A percentile compares a stretch with the other conserved stretches of the same genome.
phyloP scores from a whole-genome alignment of 1,140 invertebrate species.

The Macrosteles quadrilineatus region DNA sequence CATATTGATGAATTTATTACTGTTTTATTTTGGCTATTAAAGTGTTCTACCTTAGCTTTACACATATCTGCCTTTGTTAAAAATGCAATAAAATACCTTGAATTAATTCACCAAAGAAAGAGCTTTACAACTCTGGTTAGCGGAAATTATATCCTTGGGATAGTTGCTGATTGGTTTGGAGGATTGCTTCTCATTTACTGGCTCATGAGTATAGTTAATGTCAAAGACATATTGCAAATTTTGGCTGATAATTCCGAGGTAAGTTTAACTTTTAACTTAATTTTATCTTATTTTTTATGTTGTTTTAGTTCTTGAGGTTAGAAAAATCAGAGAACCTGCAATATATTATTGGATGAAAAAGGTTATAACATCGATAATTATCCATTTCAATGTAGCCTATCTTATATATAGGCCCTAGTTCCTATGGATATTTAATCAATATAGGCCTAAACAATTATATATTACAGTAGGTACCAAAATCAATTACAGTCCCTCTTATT shows the following conservation, averaged over 20 bases:
- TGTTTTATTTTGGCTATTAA: neutral
- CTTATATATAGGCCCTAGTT: neutral
- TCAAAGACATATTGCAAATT: neutral
- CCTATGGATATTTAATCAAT: neutral
- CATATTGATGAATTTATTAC: neutral
- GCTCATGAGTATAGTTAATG: neutral
- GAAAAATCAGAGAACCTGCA: neutral
- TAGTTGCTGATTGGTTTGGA: constrained; percentile 7
- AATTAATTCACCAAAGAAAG: neutral
- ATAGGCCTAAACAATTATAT: no score
- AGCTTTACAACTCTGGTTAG: neutral
- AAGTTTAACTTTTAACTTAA: neutral
- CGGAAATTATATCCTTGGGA: neutral
- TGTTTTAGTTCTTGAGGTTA: neutral
- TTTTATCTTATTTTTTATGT: neutral
- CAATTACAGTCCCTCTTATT: no score
- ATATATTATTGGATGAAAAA: neutral
- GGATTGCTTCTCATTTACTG: constrained; percentile 16
- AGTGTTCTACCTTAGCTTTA: constrained; percentile 4
- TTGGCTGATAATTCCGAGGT: constrained; percentile 9
- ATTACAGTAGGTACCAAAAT: no score
- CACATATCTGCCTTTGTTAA: neutral
- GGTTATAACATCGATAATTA: neutral
- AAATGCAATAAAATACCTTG: neutral
- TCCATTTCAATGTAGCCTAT: neutral